Percentiles rank a stretch among this genome's conserved stretches.
Conservation (phyloP, 2,888 invertebrate species). For the Cataglyphis albicans region DNA sequence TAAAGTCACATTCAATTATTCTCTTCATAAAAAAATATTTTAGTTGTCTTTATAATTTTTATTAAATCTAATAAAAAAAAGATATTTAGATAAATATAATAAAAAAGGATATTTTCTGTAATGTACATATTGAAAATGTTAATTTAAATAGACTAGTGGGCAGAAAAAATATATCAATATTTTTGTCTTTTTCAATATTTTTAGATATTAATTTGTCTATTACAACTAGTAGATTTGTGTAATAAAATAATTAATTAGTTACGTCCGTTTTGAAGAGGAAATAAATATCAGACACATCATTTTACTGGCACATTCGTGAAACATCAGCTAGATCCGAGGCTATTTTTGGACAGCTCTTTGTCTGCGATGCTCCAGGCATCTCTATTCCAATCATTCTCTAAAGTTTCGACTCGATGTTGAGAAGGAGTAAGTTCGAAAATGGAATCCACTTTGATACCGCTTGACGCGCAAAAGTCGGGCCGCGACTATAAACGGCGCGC, state of each 20-base stretch:
- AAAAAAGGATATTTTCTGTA: neutral
- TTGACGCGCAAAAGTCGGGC: slow-evolving; percentile 57
- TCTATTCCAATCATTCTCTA: slow-evolving; percentile 26
- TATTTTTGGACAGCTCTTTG: slow-evolving; percentile 41
- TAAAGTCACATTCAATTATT: neutral
- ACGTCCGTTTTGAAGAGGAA: neutral
- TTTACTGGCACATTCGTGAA: neutral
- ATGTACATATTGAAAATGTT: neutral
- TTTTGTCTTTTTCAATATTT: neutral
- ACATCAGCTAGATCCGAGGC: slow-evolving; percentile 5
- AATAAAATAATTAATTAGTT: neutral
- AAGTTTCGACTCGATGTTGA: slow-evolving; percentile 21
- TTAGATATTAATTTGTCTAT: neutral
- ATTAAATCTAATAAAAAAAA: too few species aligned
- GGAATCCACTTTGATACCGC: slow-evolving; percentile 53
- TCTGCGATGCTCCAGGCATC: slow-evolving; percentile 25
- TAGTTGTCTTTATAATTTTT: neutral
- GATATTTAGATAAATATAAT: neutral
- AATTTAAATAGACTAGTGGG: neutral
- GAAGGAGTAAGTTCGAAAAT: slow-evolving; percentile 54
- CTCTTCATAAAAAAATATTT: neutral
- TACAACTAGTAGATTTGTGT: neutral
- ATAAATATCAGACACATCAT: neutral
- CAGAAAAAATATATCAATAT: neutral
- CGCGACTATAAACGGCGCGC: slow-evolving; percentile 47